Evolutionary conservation across 1,140 invertebrate species (phyloP), one percentile per base, ranked within the genome.

Genomic region (Drosophila rhopaloa): DNA sequence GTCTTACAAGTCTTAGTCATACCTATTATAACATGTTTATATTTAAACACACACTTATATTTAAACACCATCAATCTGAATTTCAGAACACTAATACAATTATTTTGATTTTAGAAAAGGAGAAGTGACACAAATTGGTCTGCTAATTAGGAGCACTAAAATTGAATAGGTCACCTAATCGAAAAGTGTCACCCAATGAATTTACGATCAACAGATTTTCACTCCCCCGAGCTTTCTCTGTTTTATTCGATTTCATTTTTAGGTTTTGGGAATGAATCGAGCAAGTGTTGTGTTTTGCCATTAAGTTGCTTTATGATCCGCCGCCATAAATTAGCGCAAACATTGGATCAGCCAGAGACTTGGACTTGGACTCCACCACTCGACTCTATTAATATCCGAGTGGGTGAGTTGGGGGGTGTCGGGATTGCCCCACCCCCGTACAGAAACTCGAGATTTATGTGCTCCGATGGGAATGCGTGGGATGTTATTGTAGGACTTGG

Each of bases 311-410:
- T 43, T 72, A 68, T 72, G 68, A 68, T 72, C 29, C 27, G 44
- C 48, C 38, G 37, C 63, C 38, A 72, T 57, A 70, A 72, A 72
- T 58, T 35, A 44, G 58, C 27, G 50, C 41, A 48, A 35, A 40
- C 63, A 56, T 70, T 70, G 63, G 50, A 70, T 70, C 63, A 47
- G 50, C 35, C 48, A 11, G 62, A 44, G 46, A 32, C 63, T 71
- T n/a, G n/a, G 48, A 48, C 63, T 70, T 47, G 41, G 48, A 67
- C 27, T 65, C 58, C 13, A n/a, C 19, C 53, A 58, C 29, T 46
- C 61, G 65, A 68, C 65, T 68, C 65, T 68, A 68, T 66, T 68
- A 68, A 68, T 68, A 68, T 46, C 65, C 38, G 40, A 68, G 65
- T 68, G 53, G 13, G 43, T 44, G 54, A 16, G 29, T 32, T 8